These are phyloP conservation scores for Ochropacha duplaris DNA, from an alignment of 2,888 invertebrate genomes.

Conservation along the genomic window DNA sequence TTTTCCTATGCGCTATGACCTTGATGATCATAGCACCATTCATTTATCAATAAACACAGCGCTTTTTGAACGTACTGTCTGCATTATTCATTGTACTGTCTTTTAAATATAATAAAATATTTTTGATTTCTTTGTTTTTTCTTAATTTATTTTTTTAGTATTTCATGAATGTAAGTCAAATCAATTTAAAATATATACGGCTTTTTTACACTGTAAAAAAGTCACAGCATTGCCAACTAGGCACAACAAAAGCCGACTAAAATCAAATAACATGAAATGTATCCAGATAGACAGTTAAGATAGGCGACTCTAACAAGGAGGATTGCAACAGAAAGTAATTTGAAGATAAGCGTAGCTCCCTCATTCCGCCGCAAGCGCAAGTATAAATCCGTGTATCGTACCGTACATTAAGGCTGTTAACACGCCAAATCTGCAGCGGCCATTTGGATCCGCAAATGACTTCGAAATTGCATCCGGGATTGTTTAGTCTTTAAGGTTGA, in stretches of 20 bases:
- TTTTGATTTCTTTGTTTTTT: too few species aligned
- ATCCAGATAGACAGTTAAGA: background rate
- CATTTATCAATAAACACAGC: too few species aligned
- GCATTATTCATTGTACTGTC: too few species aligned
- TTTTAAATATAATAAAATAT: too few species aligned
- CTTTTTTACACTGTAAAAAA: too few species aligned
- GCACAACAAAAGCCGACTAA: background rate
- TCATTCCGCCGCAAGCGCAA: background rate
- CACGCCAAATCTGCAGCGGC: slow-evolving; percentile 27
- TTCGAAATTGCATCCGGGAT: slow-evolving; percentile 3
- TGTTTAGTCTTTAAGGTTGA: background rate
- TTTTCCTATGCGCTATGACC: too few species aligned
- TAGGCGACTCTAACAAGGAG: background rate
- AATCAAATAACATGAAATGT: background rate
- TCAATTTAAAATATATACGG: too few species aligned
- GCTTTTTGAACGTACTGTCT: too few species aligned
- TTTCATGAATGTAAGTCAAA: too few species aligned
- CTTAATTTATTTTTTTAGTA: too few species aligned
- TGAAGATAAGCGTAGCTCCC: slow-evolving; percentile 4
- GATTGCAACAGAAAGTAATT: slow-evolving; percentile 4
- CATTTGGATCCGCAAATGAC: slow-evolving; percentile 26
- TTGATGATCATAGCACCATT: too few species aligned
- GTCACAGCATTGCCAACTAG: too few species aligned
- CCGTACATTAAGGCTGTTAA: slow-evolving; percentile 26
- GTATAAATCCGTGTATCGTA: slow-evolving; percentile 18